A percentile compares a stretch with the other conserved stretches of the same genome.
Conservation (phyloP, 2,888 invertebrate genomes). For the Acanthosepion lycidas region DNA sequence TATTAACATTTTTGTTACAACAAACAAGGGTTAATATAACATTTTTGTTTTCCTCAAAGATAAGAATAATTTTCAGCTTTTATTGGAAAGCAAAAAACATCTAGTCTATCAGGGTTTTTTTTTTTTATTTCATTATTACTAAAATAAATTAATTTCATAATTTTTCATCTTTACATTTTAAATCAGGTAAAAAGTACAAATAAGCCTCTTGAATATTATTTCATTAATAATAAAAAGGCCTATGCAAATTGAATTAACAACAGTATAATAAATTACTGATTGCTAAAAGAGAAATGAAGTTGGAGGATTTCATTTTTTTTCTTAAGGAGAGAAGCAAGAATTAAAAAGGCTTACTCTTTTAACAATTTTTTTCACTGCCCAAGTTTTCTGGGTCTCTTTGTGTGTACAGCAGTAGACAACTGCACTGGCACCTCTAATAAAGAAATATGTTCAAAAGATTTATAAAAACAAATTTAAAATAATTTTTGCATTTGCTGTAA, state of each 20-base stretch:
- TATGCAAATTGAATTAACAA: background rate
- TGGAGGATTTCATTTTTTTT: background rate
- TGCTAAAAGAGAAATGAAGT: background rate
- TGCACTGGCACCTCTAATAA: slow-evolving; percentile 50
- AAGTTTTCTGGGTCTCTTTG: slow-evolving; percentile 62
- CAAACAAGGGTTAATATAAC: too few relatives aligned
- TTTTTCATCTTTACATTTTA: background rate
- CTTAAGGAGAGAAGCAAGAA: background rate
- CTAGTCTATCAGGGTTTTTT: too few relatives aligned
- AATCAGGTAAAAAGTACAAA: background rate
- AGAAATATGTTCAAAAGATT: background rate
- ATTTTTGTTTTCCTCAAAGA: background rate
- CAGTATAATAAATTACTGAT: background rate
- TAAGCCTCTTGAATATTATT: background rate
- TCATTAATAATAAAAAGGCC: background rate
- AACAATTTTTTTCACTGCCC: slow-evolving; percentile 71
- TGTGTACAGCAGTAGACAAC: slow-evolving; percentile 69
- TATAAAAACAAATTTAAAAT: background rate
- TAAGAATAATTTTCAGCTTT: background rate
- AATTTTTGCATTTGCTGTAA: background rate
- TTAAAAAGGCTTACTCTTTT: slow-evolving; percentile 66
- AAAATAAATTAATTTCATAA: background rate
- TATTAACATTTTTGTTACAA: too few relatives aligned
- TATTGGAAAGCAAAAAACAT: too few relatives aligned
- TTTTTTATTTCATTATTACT: too few relatives aligned